Conservation (phyloP, 2,797 vertebrate genomes). For the Enteromius afrohamiltoni region DNA sequence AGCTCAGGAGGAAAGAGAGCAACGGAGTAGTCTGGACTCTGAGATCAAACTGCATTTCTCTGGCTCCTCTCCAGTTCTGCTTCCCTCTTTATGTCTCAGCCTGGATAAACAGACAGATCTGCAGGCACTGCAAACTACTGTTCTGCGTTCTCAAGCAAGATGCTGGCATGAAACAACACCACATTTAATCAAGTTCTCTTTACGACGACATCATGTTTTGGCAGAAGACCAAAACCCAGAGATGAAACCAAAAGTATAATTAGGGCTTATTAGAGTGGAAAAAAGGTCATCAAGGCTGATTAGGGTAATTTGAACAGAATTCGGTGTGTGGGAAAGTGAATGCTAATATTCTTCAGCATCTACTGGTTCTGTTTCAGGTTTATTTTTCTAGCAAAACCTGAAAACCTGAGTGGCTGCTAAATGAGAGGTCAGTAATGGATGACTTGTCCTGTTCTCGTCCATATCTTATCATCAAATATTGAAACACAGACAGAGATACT, state of each 20-base stretch:
- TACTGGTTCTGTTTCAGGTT: neutral
- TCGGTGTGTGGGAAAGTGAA: neutral
- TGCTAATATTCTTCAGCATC: slow-evolving; percentile 15
- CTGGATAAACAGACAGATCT: slow-evolving; percentile 38
- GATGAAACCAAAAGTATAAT: slow-evolving; percentile 19
- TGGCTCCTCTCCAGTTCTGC: slow-evolving; percentile 19
- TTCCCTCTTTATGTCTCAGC: slow-evolving; percentile 18
- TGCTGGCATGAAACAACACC: slow-evolving; percentile 35
- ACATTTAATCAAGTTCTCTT: slow-evolving; percentile 35
- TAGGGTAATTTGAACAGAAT: slow-evolving; percentile 22
- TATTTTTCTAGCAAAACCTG: neutral
- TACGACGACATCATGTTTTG: slow-evolving; percentile 10
- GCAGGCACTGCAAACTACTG: slow-evolving; percentile 29
- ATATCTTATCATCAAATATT: slow-evolving; percentile 9
- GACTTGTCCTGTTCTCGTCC: neutral
- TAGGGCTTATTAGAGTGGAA: slow-evolving; percentile 27
- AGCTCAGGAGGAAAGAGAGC: slow-evolving; percentile 29
- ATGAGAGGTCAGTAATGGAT: slow-evolving; percentile 13
- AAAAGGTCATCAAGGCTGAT: slow-evolving; percentile 26
- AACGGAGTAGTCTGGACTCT: slow-evolving; percentile 16
- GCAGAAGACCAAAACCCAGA: slow-evolving; percentile 11
- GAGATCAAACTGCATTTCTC: slow-evolving; percentile 35
- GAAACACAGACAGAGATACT: neutral
- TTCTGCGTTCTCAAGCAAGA: slow-evolving; percentile 27
- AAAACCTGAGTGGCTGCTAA: neutral